Conservation (phyloP, 2,113 vertebrate species). For the Sander vitreus region DNA sequence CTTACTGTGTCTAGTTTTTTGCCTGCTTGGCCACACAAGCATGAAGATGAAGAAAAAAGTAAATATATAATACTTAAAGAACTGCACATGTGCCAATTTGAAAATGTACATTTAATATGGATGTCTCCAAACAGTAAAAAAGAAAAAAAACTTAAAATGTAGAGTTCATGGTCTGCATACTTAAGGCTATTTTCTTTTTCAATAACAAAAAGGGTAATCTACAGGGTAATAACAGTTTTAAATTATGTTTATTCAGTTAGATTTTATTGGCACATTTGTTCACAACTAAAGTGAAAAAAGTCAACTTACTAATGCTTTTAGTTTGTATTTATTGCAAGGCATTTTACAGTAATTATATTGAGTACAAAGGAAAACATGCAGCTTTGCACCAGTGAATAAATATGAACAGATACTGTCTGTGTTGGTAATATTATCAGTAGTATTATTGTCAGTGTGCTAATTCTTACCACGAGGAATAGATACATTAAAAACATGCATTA, state of each 20-base stretch:
- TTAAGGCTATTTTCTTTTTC: not conserved
- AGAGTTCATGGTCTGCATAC: not conserved
- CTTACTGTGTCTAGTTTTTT: slow-evolving; percentile 10
- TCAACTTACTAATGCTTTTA: not conserved
- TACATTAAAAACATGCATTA: not conserved
- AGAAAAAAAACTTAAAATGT: not conserved
- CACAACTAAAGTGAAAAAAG: not conserved
- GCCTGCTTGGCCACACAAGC: not conserved
- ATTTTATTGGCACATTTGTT: not conserved
- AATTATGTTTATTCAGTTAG: not conserved
- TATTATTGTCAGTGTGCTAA: not conserved
- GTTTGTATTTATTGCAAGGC: not conserved
- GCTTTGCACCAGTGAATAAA: not conserved
- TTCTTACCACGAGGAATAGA: not conserved
- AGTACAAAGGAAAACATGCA: not conserved
- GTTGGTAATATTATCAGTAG: not conserved
- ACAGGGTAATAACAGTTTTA: not conserved
- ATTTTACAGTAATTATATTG: not conserved
- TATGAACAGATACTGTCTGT: not conserved
- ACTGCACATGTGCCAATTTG: not conserved
- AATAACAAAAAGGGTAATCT: not conserved
- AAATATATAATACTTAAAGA: not conserved
- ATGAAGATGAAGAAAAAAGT: not conserved
- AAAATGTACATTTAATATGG: not conserved
- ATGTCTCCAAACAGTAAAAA: not conserved